Evolutionary conservation across 1,140 invertebrate species (phyloP).

Genomic region (Probaryconus sp.): DNA sequence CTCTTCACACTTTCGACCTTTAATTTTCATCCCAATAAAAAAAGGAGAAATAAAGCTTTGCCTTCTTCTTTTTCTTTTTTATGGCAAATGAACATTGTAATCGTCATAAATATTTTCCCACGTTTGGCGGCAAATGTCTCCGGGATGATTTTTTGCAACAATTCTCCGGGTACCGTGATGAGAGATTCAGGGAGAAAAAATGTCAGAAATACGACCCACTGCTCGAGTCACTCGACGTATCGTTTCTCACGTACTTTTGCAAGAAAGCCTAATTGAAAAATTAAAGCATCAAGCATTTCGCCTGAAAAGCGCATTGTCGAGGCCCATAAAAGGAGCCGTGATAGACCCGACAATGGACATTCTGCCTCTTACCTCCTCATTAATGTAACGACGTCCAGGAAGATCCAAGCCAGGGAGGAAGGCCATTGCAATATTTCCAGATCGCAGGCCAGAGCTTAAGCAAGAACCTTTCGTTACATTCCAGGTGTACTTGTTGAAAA

Average conservation of each 20-base stretch:
- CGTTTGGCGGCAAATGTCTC: too few relatives aligned
- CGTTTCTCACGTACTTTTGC: slow-evolving; percentile 12
- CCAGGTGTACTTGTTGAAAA: slow-evolving; percentile 36
- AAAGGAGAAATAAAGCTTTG: too few relatives aligned
- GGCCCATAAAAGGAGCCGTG: slow-evolving; percentile 31
- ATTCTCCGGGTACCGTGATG: too few relatives aligned
- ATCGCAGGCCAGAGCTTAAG: slow-evolving; percentile 4
- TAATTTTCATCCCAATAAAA: too few relatives aligned
- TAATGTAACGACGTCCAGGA: slow-evolving; percentile 43
- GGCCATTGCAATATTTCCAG: slow-evolving; percentile 34
- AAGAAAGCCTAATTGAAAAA: slow-evolving; percentile 35
- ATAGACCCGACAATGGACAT: slow-evolving; percentile 2
- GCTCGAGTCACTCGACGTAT: neutral
- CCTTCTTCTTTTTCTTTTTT: too few relatives aligned
- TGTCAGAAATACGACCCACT: slow-evolving; percentile 1
- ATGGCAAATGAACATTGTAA: too few relatives aligned
- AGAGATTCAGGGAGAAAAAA: too few relatives aligned
- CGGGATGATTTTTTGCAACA: too few relatives aligned
- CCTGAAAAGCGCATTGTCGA: slow-evolving; percentile 25
- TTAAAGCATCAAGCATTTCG: slow-evolving; percentile 29
- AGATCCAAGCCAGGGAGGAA: slow-evolving; percentile 8
- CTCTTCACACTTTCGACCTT: too few relatives aligned
- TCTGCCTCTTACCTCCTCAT: slow-evolving; percentile 12
- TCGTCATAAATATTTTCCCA: too few relatives aligned
- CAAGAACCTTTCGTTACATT: slow-evolving; percentile 31